Conservation (phyloP, 2,888 invertebrate genomes). For the Cerceris rybyensis region DNA sequence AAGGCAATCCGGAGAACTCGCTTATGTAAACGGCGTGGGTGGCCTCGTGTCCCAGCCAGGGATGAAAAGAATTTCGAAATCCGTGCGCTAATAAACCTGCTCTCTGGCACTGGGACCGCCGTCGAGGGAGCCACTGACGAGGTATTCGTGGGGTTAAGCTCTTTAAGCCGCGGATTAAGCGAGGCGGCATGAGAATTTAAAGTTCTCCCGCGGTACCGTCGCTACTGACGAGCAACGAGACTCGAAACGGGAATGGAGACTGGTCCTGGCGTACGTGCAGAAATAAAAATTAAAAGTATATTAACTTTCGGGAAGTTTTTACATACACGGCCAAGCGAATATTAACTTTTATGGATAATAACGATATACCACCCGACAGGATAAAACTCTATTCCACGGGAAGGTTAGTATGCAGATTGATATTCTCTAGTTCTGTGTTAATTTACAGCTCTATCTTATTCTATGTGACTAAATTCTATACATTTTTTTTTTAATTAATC, state of each 20-base stretch:
- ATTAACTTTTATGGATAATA: conserved; percentile 49
- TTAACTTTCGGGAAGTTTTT: conserved; percentile 43
- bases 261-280: conserved; percentile 30
- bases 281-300: conserved; percentile 57
- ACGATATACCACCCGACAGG: conserved; percentile 41
- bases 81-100: conserved; percentile 81
- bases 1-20: conserved; percentile 82
- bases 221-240: conserved; percentile 37
- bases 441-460: no score
- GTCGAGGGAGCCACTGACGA: conserved; percentile 75
- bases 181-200: conserved; percentile 76
- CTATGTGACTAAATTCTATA: no score
- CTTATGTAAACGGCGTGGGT: conserved; percentile 81
- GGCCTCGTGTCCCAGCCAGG: conserved; percentile 72
- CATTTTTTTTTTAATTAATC: no score
- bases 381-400: conserved; percentile 10
- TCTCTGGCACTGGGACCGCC: conserved; percentile 69
- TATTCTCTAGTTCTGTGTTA: no score
- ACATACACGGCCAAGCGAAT: conserved; percentile 30
- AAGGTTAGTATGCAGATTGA: neutral
- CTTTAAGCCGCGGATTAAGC: conserved; percentile 80
- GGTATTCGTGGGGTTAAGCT: conserved; percentile 80
- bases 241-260: conserved; percentile 13
- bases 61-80: conserved; percentile 82
- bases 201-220: conserved; percentile 63